These are phyloP conservation scores for Drosophila nigromelanica DNA, from an alignment of 1,140 invertebrate species.

Conservation along the genomic window DNA sequence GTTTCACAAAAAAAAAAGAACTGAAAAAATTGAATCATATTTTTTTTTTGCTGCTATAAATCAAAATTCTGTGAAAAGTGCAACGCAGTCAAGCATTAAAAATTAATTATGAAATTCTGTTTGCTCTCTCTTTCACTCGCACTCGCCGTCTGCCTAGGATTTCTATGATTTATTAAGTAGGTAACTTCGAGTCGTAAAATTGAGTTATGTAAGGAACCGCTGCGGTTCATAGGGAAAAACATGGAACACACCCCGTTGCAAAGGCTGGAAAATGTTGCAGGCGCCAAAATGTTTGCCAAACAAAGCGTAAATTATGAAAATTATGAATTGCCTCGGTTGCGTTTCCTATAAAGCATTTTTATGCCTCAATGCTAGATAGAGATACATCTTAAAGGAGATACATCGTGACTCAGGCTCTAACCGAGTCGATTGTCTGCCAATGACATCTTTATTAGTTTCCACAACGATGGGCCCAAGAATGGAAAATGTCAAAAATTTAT, in stretches of 20 bases:
- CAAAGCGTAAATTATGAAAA: conserved; percentile 83
- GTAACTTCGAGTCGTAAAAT: conserved; percentile 66
- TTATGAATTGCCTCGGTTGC: conserved; percentile 74
- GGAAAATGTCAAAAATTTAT: conserved; percentile 75
- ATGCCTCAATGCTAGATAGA: conserved; percentile 32
- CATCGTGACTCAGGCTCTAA: conserved; percentile 24
- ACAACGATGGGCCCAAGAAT: conserved; percentile 59
- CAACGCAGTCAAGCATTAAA: conserved; percentile 75
- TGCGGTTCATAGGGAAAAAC: conserved; percentile 61
- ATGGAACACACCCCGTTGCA: conserved; percentile 47
- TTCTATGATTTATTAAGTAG: conserved; percentile 75
- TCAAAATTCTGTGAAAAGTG: conserved; percentile 65
- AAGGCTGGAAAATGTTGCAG: conserved; percentile 48
- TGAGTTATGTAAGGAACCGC: conserved; percentile 74
- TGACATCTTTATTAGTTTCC: conserved; percentile 84
- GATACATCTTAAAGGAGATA: conserved; percentile 28
- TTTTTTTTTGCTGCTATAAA: conserved; percentile 48
- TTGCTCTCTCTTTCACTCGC: conserved; percentile 12
- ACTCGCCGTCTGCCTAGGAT: conserved; percentile 33
- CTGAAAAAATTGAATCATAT: conserved; percentile 17
- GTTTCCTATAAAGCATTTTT: conserved; percentile 69
- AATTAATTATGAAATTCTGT: conserved; percentile 74
- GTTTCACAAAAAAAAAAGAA: conserved; percentile 46
- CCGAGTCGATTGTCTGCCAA: conserved; percentile 64
- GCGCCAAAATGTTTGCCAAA: conserved; percentile 81